Evolutionary conservation across 2,113 vertebrate genomes (phyloP), one percentile per base, ranked within the genome.

Genomic region (Callopanchax toddi): DNA sequence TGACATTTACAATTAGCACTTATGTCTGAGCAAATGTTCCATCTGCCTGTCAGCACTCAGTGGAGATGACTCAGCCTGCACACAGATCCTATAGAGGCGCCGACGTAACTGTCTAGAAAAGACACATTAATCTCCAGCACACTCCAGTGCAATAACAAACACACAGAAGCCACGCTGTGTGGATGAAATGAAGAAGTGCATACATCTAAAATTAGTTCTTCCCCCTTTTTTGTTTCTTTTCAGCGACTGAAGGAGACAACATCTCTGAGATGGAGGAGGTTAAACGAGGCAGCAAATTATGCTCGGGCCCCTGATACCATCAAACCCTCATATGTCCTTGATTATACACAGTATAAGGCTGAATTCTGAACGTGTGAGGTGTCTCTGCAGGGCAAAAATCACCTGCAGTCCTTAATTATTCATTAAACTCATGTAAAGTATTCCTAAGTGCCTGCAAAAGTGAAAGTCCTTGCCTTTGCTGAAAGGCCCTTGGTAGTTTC

Each of bases 241-340:
- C 26, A 40, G 32, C 67, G 26, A 75, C 62, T 40, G 58, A 68
- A 78, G 66, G 42, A 71, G 39, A 78, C 70, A 72, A 43, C 44
- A 58, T 53, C 66, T 54, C 60, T 48, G 37, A 67, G 61, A 72
- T 17, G 49, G 60, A 60, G 56, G 62, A 70, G 44, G 74, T 50
- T 67, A 71, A 85, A 84, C 60, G 71, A 84, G 39, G 69, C 76
- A 51, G 60, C 13, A 82, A 83, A 81, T 68, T 57, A 85, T 78
- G 55, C 58, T 40, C 13, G 46, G 58, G 65, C 60, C 66, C 48
- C 32, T 20, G 76, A 73, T 68, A 71, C 23, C 43, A 56, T 75
- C 55, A 67, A 76, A 58, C 13, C 43, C 60, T 70, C 58, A 66
- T 44, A 64, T 29, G 34, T 60, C 72, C 68, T 66, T 83, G 63